Evolutionary conservation across 2,113 vertebrate species (phyloP), one percentile per base, ranked within the genome.

Genomic region (Ophiodon elongatus): DNA sequence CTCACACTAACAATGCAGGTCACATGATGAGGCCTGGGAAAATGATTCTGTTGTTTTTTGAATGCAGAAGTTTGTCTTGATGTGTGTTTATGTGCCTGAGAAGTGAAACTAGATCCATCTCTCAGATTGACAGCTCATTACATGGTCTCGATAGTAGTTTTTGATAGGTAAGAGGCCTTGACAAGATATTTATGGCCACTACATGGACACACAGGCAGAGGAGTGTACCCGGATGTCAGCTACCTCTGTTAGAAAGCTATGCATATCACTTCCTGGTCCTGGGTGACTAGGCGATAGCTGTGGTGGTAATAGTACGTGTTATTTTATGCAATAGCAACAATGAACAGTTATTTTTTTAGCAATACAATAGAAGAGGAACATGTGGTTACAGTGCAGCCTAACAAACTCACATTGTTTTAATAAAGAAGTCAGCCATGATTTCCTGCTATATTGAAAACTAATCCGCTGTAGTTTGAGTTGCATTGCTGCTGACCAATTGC

Each of bases 1-100:
- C 82, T 85, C 74, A 83, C 54, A 39, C 33, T 43, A 68, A 92
- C 73, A 78, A 85, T 33, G 3, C 41, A 27, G 63, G 73, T 81
- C 80, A 80, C 33, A 47, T 50, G 70, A 69, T 8, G 35, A 82
- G 23, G 72, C 47, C 63, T 62, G 39, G 57, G 76, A 64, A 89
- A 59, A 64, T 31, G 4, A 77, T 63, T 27, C 17, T 0, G 25
- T 54, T 73, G n/a, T 57, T 73, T 72, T 68, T 57, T 64, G 8
- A 66, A 72, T 50, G 73, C 64, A 67, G 25, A 19, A 2, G 29
- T 73, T 57, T 67, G 39, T 63, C 25, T 59, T 66, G 52, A 23
- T 59, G 37, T 11, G 8, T 60, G n/a, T 84, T 39, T 56, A 33
- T 56, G 41, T 57, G 73, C 45, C n/a, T 70, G 74, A 64, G 56